Base-by-base conservation (phyloP, 2,888 invertebrate genomes). In the Tiliacea aurago region DNA sequence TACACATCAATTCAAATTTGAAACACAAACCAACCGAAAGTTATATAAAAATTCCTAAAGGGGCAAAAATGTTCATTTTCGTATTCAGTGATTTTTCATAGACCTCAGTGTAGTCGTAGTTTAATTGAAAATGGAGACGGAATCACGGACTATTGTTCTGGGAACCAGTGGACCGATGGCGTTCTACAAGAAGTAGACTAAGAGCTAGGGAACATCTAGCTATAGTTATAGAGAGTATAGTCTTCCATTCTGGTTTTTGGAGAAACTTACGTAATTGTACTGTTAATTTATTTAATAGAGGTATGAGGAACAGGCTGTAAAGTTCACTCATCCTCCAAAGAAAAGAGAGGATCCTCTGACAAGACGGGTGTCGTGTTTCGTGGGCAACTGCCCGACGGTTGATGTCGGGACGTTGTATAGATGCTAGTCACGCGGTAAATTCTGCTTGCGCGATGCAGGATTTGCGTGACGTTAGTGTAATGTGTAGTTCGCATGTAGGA, bases 1-100 rank as follows among this genome's bases (percentile, higher is more conserved):
- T 70, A 58, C 56, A 66, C 65, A 62, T 63, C n/a, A n/a, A 76
- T 76, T 47, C 9, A 6, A 69, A 73, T 66, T 58, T 47, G 37
- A 33, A 73, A 69, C n/a, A 28, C 18, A 43, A 62, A 51, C 13
- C 10, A 51, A 61, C 53, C 20, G 41, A 53, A 58, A 7, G 59
- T n/a, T 47, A 47, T 43, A 41, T 47, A 9, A 37, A 10, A 43
- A 58, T 18, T 33, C 28, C 4, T 23, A 33, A 53, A 56, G 15
- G 41, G 41, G 4, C 37, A 33, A 53, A 65, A 33, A 66, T n/a
- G 11, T 41, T 62, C 1, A 62, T 73, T 58, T 73, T 66, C n/a
- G 28, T 62, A 69, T 62, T 49, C 51, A 69, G 33, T 68, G 53
- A 51, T 37, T 33, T 68, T 37, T 49, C 11, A 56, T 37, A 68